Conservation (phyloP, 2,113 vertebrate genomes). For the Prunella fulvescens region DNA sequence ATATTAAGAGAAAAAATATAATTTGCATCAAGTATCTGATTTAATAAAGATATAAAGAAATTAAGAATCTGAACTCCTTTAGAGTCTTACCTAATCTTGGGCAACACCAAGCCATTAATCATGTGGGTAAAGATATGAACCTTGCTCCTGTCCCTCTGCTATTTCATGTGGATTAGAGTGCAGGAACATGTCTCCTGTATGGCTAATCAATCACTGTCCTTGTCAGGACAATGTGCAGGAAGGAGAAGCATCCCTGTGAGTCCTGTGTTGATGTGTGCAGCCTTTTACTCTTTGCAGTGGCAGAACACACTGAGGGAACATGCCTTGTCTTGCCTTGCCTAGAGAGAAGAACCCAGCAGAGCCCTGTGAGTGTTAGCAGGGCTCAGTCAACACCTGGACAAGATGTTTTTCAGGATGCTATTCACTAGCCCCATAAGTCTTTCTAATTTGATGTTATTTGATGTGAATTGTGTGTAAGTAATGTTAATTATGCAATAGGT, state of each 20-base stretch:
- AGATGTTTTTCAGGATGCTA: neutral
- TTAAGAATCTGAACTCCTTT: neutral
- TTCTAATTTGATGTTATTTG: constrained; percentile 48
- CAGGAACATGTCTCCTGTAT: neutral
- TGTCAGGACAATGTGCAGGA: neutral
- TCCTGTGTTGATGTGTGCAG: neutral
- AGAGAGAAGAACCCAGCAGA: neutral
- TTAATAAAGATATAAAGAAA: neutral
- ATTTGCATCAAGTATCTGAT: neutral
- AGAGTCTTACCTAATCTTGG: neutral
- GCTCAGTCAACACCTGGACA: neutral
- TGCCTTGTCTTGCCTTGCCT: neutral
- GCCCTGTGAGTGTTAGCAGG: neutral
- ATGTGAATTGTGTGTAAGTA: constrained; percentile 60
- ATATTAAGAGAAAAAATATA: neutral
- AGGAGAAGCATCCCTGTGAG: neutral
- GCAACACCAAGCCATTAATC: no score
- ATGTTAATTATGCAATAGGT: constrained; percentile 60
- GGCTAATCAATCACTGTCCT: neutral
- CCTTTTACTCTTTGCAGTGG: neutral
- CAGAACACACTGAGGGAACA: neutral
- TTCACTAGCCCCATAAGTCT: constrained; percentile 21
- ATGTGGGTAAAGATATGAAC: neutral
- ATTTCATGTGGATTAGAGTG: neutral
- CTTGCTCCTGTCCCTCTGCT: neutral